Conservation (phyloP, 2,888 invertebrate species). For the Rhingia rostrata region DNA sequence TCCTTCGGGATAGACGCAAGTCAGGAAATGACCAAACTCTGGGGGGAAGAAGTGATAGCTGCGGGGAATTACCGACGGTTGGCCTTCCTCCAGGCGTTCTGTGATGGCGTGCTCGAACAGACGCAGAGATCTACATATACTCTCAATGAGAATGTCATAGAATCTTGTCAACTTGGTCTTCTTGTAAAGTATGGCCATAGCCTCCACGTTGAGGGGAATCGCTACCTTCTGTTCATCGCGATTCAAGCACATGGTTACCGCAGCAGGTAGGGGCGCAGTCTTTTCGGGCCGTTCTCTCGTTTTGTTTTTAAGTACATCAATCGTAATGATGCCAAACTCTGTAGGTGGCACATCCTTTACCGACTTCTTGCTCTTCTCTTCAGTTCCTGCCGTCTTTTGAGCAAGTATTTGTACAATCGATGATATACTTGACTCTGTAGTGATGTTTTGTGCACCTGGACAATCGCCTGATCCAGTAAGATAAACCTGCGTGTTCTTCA, state of each 20-base stretch:
- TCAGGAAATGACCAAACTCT: constrained; percentile 90
- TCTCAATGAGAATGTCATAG: constrained; percentile 90
- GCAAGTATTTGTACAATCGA: constrained; percentile 74
- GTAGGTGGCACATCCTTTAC: constrained; percentile 76
- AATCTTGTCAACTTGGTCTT: constrained; percentile 86
- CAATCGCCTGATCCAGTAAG: constrained; percentile 84
- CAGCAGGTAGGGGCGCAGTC: constrained; percentile 45
- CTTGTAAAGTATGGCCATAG: constrained; percentile 88
- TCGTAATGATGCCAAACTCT: constrained; percentile 80
- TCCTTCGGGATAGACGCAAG: constrained; percentile 88
- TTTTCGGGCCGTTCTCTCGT: constrained; percentile 78
- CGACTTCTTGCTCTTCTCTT: constrained; percentile 53
- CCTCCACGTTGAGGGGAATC: constrained; percentile 88
- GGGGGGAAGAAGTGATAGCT: constrained; percentile 88
- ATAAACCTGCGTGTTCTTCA: constrained; percentile 87
- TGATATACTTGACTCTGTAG: constrained; percentile 77
- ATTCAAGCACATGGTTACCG: constrained; percentile 78
- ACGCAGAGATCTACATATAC: constrained; percentile 88
- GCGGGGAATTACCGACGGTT: constrained; percentile 77
- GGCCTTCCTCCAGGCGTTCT: constrained; percentile 83
- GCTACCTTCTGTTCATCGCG: constrained; percentile 78
- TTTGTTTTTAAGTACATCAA: constrained; percentile 80
- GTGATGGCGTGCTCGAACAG: constrained; percentile 86
- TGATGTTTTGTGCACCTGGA: constrained; percentile 70
- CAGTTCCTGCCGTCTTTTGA: constrained; percentile 65